Conservation (phyloP, 2,888 invertebrate genomes). For the Imbricaverruca yamaguchii region DNA sequence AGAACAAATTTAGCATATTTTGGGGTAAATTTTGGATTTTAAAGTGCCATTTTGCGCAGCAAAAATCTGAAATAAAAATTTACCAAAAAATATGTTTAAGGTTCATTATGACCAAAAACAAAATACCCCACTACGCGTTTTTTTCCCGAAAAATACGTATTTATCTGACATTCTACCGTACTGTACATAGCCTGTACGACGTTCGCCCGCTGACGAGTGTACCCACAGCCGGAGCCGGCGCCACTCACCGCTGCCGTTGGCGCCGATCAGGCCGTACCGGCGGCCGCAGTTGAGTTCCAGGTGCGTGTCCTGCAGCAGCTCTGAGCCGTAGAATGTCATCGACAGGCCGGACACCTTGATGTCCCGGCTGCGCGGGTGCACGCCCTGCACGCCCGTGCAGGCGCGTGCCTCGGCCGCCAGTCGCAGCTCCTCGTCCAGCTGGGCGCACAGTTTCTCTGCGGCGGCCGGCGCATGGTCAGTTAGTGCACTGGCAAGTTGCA, state of each 20-base stretch:
- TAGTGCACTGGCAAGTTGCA: not conserved
- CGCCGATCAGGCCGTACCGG: constrained; percentile 90
- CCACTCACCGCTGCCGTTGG: constrained; percentile 83
- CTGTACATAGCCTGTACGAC: no score
- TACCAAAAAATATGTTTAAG: no score
- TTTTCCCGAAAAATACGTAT: no score
- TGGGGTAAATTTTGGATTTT: no score
- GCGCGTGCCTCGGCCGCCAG: constrained; percentile 88
- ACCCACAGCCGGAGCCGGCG: not conserved
- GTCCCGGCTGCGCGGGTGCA: constrained; percentile 92
- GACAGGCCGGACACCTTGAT: constrained; percentile 93
- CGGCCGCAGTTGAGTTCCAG: constrained; percentile 95
- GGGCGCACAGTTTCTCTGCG: constrained; percentile 72
- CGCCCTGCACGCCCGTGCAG: constrained; percentile 88
- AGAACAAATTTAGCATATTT: no score
- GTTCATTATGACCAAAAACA: no score
- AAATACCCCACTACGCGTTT: no score
- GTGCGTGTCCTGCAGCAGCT: constrained; percentile 89
- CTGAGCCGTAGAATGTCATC: constrained; percentile 95
- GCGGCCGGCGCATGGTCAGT: constrained; percentile 31
- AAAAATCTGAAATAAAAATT: no score
- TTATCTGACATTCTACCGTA: no score
- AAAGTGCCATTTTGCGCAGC: no score
- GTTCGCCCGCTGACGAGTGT: no score
- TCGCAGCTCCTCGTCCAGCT: constrained; percentile 81